Evolutionary conservation across 2,113 vertebrate genomes (phyloP).

Genomic region (Percopsis transmontana): DNA sequence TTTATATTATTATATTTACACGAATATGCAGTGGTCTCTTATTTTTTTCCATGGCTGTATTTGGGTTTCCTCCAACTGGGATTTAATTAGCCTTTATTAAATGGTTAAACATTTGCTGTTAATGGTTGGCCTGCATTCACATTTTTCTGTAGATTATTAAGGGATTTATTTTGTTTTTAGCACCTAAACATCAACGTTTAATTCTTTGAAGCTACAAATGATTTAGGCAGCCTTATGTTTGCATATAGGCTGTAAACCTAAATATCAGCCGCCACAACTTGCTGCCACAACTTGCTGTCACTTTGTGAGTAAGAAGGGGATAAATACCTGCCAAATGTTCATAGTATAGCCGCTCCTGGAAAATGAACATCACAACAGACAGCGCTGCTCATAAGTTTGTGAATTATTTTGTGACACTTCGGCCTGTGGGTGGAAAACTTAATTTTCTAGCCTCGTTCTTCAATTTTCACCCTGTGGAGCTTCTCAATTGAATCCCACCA

Average conservation of each 20-base stretch:
- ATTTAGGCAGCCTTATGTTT: background rate
- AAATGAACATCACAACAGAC: constrained; percentile 13
- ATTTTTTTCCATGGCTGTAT: no score
- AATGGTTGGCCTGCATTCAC: background rate
- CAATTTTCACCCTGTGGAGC: constrained; percentile 9
- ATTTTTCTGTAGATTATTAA: constrained; percentile 6
- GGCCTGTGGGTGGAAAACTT: constrained; percentile 42
- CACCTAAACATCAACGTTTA: background rate
- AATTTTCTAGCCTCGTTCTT: constrained; percentile 40
- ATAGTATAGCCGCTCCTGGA: constrained; percentile 11
- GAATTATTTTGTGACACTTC: constrained; percentile 21
- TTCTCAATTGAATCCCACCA: constrained; percentile 17
- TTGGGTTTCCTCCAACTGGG: constrained; percentile 23
- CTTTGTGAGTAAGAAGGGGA: constrained; percentile 14
- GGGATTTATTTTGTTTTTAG: background rate
- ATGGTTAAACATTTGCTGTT: constrained; percentile 35
- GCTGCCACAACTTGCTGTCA: no score
- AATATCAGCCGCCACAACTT: no score
- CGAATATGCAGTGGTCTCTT: no score
- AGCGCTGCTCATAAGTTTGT: constrained; percentile 25
- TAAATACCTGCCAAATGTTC: constrained; percentile 28
- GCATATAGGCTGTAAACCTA: background rate
- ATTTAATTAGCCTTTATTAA: constrained; percentile 29
- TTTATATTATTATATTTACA: no score
- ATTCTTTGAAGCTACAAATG: background rate